Percentiles rank a stretch among this genome's conserved stretches.
Evolutionary conservation across 2,113 vertebrate species (phyloP).

Genomic region (Lonchura striata): DNA sequence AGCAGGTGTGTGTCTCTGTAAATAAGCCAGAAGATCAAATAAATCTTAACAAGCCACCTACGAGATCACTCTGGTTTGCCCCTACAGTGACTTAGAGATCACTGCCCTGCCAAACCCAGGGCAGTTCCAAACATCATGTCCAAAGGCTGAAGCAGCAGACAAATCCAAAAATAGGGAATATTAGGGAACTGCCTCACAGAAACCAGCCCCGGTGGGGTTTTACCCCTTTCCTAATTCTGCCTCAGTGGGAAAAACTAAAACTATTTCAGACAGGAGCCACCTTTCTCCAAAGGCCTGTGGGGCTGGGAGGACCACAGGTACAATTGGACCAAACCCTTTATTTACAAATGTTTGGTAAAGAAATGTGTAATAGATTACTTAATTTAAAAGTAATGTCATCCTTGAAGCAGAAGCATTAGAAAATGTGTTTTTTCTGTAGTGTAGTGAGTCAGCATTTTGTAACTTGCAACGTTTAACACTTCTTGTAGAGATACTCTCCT

Average conservation of each 20-base stretch:
- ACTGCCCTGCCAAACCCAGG: not conserved
- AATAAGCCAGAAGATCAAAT: constrained; percentile 44
- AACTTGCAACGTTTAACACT: not conserved
- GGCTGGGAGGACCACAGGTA: not conserved
- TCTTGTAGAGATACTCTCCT: not conserved
- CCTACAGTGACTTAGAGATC: not conserved
- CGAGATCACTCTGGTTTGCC: constrained; percentile 1
- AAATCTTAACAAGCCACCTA: constrained; percentile 39
- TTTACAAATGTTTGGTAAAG: not conserved
- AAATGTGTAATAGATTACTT: not conserved
- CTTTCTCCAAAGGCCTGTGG: not conserved
- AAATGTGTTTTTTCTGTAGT: not conserved
- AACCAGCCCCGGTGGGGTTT: not conserved
- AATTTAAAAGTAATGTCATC: not conserved
- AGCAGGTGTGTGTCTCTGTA: not conserved
- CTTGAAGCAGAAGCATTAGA: not conserved
- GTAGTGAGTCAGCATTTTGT: not conserved
- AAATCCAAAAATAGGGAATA: not conserved
- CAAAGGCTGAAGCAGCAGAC: not conserved
- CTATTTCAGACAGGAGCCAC: not conserved
- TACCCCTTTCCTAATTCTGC: not conserved
- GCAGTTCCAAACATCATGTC: not conserved
- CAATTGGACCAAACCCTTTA: not conserved
- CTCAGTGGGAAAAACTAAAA: not conserved
- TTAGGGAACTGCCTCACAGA: not conserved